Evolutionary conservation across 2,888 invertebrate species (phyloP), one percentile per base, ranked within the genome.

Genomic region (Acanthoscelides obtectus): DNA sequence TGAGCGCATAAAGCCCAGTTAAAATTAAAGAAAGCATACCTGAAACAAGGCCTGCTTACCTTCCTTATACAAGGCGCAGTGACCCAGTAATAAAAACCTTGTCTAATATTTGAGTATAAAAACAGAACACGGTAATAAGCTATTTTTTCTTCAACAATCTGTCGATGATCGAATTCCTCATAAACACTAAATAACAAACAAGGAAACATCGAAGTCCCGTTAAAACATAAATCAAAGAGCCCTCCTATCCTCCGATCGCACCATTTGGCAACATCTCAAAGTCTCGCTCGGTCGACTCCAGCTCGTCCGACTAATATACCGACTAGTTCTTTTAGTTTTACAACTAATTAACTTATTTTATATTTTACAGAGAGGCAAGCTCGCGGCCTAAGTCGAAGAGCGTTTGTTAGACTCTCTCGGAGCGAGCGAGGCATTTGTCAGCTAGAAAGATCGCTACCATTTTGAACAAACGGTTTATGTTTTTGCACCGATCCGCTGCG

Each of bases 261-360:
- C 17, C 12, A 5, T 25, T 6, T 17, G 45, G 45, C 45, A 45
- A 45, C 45, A 17, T 45, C 12, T 6, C 45, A 45, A 45, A 17
- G 65, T 5, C 20, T 22, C 72, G 71, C 71, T 73, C 69, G 64
- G 27, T 71, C 72, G 69, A 68, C 27, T 64, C 66, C 68, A 73
- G 71, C 73, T 69, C 63, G 65, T 22, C 69, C 71, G 71, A 69
- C 69, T 74, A 74, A 74, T 72, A 70, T 72, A 72, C 72, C 72
- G 72, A 71, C 75, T 73, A 71, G 77, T 75, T 77, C 72, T 75
- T 72, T 76, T 71, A 72, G 73, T 75, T 74, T 73, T 73, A 76
- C 78, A 78, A 78, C 78, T 72, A 72, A 72, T 72, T 72, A 72
- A 72, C 71, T 71, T 71, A 72, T 72, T 72, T 72, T 72, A 72